Percentiles rank a stretch among this genome's conserved stretches.
phyloP scores from a whole-genome alignment of 2,888 invertebrate genomes.

The Aphodius granarius region DNA sequence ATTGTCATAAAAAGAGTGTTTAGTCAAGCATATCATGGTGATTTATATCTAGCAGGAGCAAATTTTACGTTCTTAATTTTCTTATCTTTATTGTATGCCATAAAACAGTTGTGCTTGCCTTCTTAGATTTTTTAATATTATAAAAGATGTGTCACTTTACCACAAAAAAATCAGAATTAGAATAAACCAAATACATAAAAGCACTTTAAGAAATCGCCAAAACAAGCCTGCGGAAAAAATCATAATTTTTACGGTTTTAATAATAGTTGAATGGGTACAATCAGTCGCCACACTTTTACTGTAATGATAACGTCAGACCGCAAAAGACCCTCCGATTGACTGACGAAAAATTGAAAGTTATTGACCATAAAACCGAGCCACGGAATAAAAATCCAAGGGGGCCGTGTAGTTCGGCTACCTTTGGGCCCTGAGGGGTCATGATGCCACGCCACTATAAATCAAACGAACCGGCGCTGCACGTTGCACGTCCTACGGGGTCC shows the following conservation, averaged over 20 bases:
- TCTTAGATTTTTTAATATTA: no score
- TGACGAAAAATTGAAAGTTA: constrained; percentile 12
- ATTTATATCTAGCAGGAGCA: not conserved
- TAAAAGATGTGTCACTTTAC: no score
- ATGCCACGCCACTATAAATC: constrained; percentile 3
- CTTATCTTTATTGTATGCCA: no score
- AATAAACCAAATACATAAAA: no score
- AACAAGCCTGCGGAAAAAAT: no score
- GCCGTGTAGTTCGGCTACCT: constrained; percentile 7
- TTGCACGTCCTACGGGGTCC: not conserved
- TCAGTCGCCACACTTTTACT: not conserved
- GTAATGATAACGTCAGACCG: not conserved
- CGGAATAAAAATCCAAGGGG: constrained; percentile 5
- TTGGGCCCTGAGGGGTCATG: constrained; percentile 4
- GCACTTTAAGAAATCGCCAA: no score
- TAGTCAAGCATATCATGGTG: not conserved
- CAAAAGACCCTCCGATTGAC: not conserved
- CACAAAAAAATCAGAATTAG: no score
- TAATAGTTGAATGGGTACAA: not conserved
- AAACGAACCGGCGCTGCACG: constrained; percentile 1
- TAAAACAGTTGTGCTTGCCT: no score
- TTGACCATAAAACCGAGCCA: not conserved
- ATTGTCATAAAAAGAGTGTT: not conserved
- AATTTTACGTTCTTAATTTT: not conserved
- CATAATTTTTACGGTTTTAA: not conserved